Conservation (phyloP, 2,113 vertebrate species). For the Pipra filicauda region DNA sequence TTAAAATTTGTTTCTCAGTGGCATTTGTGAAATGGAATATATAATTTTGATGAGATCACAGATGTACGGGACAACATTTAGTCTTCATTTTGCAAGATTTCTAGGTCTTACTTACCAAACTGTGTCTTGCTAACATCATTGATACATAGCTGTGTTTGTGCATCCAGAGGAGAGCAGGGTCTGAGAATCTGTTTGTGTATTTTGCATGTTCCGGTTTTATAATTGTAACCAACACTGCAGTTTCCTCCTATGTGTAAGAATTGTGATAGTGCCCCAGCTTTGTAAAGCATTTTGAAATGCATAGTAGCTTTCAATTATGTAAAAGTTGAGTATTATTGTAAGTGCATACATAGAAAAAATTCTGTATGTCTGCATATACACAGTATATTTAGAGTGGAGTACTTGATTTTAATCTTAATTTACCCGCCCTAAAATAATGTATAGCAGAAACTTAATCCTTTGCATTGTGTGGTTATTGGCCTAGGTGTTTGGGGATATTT, state of each 20-base stretch:
- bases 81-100: not conserved
- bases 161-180: not conserved
- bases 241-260: not conserved
- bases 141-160: not conserved
- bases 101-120: not conserved
- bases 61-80: not conserved
- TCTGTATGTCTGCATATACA: not conserved
- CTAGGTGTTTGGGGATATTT: slow-evolving; percentile 9
- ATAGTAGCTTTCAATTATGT: not conserved
- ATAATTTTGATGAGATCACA: not conserved
- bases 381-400: not conserved
- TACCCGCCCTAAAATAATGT: not conserved
- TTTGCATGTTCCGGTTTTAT: not conserved
- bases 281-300: not conserved
- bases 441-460: not conserved
- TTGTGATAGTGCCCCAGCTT: not conserved
- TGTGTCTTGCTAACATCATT: not conserved
- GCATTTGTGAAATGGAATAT: not conserved
- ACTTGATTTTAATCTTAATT: not conserved
- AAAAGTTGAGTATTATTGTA: not conserved
- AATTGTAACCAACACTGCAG: not conserved
- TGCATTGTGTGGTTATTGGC: not conserved
- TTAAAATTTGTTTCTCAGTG: not conserved
- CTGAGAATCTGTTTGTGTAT: not conserved
- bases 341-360: not conserved